Evolutionary conservation across 2,797 vertebrate species (phyloP).

Genomic region (Lepidocolaptes lacrymiger): DNA sequence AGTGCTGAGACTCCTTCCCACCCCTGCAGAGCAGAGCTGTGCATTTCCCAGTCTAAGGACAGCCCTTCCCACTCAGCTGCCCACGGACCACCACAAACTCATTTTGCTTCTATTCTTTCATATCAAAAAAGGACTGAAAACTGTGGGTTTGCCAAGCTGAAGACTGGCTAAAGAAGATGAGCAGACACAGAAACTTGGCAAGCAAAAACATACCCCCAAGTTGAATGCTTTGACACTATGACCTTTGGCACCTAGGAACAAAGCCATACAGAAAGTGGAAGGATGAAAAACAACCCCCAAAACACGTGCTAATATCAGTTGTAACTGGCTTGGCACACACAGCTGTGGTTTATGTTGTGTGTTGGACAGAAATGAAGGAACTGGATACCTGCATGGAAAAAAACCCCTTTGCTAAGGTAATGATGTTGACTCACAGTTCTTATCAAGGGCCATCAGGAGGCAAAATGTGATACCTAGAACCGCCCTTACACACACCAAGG

Average conservation of each 20-base stretch:
- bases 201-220: neutral
- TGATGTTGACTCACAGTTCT: neutral
- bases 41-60: neutral
- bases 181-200: neutral
- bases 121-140: neutral
- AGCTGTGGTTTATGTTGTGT: neutral
- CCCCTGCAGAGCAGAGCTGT: neutral
- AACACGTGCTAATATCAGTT: fast-evolving
- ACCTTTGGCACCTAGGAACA: neutral
- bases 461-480: neutral
- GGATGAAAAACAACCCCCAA: neutral
- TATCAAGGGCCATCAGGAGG: neutral
- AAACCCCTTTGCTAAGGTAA: neutral
- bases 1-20: neutral
- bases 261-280: neutral
- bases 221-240: neutral
- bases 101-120: neutral
- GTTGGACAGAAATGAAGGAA: neutral
- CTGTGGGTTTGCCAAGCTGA: fast-evolving
- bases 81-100: neutral
- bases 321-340: neutral
- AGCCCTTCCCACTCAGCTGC: neutral
- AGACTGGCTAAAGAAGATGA: neutral
- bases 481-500: neutral
- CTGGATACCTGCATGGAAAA: neutral